These are phyloP conservation scores for Chionis minor DNA, from an alignment of 2,113 vertebrate genomes.

Conservation along the genomic window DNA sequence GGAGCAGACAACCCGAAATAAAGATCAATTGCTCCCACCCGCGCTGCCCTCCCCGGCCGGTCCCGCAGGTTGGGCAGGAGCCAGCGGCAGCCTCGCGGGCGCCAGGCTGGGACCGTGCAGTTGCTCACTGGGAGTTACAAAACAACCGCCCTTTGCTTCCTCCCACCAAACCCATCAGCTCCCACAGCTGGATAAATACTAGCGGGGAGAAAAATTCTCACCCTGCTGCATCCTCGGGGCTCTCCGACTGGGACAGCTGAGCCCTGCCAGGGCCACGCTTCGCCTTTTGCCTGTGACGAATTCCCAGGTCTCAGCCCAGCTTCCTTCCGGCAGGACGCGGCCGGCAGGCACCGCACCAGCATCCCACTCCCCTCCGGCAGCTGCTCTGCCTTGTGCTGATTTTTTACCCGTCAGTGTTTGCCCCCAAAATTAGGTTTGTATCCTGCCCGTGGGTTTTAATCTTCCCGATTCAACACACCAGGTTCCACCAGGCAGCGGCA, in stretches of 20 bases:
- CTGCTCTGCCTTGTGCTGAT: not conserved
- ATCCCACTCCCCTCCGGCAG: not conserved
- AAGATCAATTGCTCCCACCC: not conserved
- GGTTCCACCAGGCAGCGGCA: not conserved
- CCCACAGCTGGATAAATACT: not conserved
- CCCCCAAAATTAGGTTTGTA: not conserved
- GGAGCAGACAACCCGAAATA: not conserved
- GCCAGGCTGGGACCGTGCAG: not conserved
- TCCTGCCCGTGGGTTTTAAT: not conserved
- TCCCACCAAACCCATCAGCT: not conserved
- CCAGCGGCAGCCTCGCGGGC: not conserved
- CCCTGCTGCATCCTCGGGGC: rapidly evolving
- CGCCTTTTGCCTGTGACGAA: not conserved
- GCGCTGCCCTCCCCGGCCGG: not conserved
- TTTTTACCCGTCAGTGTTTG: not conserved
- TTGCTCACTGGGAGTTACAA: not conserved
- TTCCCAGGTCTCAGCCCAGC: not conserved
- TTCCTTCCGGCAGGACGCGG: not conserved
- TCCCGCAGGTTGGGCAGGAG: not conserved
- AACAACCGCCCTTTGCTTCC: not conserved
- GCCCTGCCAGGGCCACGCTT: not conserved
- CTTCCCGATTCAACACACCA: not conserved
- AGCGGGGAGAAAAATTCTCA: not conserved
- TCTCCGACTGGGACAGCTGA: not conserved
- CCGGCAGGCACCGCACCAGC: rapidly evolving